Evolutionary conservation across 2,113 vertebrate species (phyloP).

Genomic region (Vulpes vulpes): DNA sequence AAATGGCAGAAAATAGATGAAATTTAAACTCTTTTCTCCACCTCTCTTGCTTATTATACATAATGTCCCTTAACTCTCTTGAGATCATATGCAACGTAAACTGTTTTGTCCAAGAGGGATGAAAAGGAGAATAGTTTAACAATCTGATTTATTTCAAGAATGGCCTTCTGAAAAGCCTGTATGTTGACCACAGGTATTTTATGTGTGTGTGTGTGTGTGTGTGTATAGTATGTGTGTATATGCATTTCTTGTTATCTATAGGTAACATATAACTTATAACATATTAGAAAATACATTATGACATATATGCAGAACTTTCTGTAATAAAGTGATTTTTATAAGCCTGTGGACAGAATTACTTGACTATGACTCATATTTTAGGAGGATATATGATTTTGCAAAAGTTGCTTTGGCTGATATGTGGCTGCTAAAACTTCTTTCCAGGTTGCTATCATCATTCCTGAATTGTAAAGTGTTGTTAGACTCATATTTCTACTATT

Average conservation of each 20-base stretch:
- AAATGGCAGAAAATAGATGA: constrained; percentile 6
- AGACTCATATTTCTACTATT: constrained; percentile 79
- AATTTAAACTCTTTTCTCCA: background rate
- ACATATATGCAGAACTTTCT: constrained; percentile 31
- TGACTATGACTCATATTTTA: constrained; percentile 67
- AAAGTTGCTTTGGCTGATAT: constrained; percentile 79
- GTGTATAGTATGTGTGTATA: background rate
- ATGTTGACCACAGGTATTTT: constrained; percentile 31
- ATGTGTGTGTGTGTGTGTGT: background rate
- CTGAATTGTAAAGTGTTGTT: constrained; percentile 82
- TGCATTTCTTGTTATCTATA: background rate
- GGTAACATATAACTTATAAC: background rate
- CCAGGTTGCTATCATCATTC: constrained; percentile 83
- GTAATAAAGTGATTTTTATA: background rate
- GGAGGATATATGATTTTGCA: constrained; percentile 80
- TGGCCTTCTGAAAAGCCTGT: constrained; percentile 11
- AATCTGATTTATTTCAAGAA: constrained; percentile 37
- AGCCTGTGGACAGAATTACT: constrained; percentile 24
- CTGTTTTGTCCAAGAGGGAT: background rate
- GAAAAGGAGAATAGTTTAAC: background rate
- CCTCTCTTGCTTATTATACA: background rate
- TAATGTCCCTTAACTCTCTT: background rate
- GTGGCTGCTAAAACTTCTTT: constrained; percentile 85
- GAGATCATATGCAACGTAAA: background rate
- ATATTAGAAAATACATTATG: constrained; percentile 11